phyloP scores from a whole-genome alignment of 2,888 invertebrate species.

The Ramazzottius varieornatus region DNA sequence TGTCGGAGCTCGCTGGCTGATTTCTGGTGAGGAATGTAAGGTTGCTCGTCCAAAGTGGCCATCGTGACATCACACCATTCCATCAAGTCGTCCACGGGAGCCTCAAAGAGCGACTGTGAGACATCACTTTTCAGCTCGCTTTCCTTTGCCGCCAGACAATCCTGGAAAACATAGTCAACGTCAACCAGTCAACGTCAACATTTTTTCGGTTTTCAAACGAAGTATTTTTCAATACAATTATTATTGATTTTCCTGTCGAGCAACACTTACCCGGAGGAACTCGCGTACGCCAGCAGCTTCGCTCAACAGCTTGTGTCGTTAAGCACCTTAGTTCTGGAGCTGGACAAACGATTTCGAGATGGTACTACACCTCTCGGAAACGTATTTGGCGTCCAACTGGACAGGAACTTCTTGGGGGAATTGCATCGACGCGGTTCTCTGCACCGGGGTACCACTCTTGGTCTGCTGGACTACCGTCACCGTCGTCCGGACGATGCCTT shows the following conservation, averaged over 20 bases:
- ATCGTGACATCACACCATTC: slow-evolving; percentile 5
- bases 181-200: too few relatives aligned
- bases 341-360: not conserved
- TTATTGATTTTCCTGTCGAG: too few relatives aligned
- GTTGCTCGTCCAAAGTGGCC: slow-evolving; percentile 2
- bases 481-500: too few relatives aligned
- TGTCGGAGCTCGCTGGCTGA: slow-evolving; percentile 70
- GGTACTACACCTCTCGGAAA: not conserved
- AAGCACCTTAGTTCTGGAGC: not conserved
- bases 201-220: too few relatives aligned
- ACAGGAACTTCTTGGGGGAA: not conserved
- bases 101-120: slow-evolving; percentile 2
- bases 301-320: not conserved
- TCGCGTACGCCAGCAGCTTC: not conserved
- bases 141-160: not conserved
- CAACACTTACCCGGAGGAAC: not conserved
- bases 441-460: too few relatives aligned
- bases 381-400: not conserved
- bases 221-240: too few relatives aligned
- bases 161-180: too few relatives aligned
- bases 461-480: too few relatives aligned
- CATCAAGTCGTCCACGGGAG: slow-evolving; percentile 9
- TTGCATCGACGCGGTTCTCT: too few relatives aligned
- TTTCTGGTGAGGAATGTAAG: slow-evolving; percentile 33
- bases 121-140: not conserved